Evolutionary conservation across 2,888 invertebrate species (phyloP).

Genomic region (Parthenolecanium corni): DNA sequence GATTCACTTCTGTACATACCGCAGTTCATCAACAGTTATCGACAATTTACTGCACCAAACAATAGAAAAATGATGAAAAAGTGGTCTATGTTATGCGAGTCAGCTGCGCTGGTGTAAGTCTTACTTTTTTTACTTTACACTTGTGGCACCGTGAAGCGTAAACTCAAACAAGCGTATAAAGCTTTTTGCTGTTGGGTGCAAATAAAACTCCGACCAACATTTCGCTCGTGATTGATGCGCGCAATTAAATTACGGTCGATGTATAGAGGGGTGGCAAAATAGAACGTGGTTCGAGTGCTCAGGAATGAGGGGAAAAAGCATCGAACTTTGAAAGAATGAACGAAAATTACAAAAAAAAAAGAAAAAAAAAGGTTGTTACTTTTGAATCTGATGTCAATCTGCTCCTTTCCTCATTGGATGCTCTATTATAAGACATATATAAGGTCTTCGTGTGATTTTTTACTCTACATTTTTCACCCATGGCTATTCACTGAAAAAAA

Average conservation of each 20-base stretch:
- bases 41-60: not conserved
- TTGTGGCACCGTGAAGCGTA: not conserved
- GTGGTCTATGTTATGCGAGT: not conserved
- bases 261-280: not conserved
- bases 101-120: not conserved
- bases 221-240: conserved; percentile 12
- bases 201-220: conserved; percentile 4
- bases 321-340: no score
- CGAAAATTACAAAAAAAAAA: no score
- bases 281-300: not conserved
- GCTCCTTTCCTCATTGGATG: no score
- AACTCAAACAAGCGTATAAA: not conserved
- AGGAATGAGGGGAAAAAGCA: no score
- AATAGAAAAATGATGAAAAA: not conserved
- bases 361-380: no score
- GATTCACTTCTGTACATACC: no score
- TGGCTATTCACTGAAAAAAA: no score
- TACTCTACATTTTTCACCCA: no score
- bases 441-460: no score
- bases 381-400: no score
- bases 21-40: no score
- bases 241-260: conserved; percentile 13
- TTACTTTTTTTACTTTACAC: not conserved
- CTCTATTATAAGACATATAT: no score
- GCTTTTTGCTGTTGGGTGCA: conserved; percentile 16